Evolutionary conservation across 2,797 vertebrate genomes (phyloP).

Genomic region (Urophycis tenuis): DNA sequence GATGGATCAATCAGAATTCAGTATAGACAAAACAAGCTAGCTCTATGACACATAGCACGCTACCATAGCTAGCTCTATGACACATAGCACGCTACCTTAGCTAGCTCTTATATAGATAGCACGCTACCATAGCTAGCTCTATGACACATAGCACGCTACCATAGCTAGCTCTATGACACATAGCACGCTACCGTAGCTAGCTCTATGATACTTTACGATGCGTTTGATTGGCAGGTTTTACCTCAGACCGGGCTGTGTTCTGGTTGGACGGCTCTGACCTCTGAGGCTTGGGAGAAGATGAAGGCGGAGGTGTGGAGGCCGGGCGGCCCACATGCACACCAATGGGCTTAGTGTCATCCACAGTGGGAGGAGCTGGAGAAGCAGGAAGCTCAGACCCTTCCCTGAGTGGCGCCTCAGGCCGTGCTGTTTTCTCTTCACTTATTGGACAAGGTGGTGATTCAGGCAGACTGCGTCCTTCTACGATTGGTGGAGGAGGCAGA

Average conservation of each 20-base stretch:
- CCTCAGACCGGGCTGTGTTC: conserved; percentile 14
- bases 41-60: too few species aligned
- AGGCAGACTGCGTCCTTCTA: neutral
- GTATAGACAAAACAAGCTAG: too few species aligned
- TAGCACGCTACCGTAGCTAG: too few species aligned
- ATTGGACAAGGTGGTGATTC: neutral
- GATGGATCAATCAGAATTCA: conserved; percentile 5
- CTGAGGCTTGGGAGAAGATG: neutral
- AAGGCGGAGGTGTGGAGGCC: conserved; percentile 1
- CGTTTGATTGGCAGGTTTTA: conserved; percentile 6
- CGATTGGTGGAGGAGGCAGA: conserved; percentile 4
- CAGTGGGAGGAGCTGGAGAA: neutral
- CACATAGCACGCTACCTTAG: too few species aligned
- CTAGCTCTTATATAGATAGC: too few species aligned
- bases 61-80: too few species aligned
- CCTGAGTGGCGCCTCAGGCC: neutral
- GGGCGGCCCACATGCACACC: neutral
- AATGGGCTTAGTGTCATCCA: neutral
- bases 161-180: too few species aligned
- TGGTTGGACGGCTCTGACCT: conserved; percentile 3
- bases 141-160: too few species aligned
- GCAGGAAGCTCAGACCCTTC: conserved; percentile 6
- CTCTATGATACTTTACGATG: too few species aligned
- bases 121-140: too few species aligned
- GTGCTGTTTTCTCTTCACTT: neutral